Percentiles rank a stretch among this genome's conserved stretches.
These are phyloP conservation scores for Argyrosomus japonicus DNA, from an alignment of 2,113 vertebrate genomes.

Conservation along the genomic window DNA sequence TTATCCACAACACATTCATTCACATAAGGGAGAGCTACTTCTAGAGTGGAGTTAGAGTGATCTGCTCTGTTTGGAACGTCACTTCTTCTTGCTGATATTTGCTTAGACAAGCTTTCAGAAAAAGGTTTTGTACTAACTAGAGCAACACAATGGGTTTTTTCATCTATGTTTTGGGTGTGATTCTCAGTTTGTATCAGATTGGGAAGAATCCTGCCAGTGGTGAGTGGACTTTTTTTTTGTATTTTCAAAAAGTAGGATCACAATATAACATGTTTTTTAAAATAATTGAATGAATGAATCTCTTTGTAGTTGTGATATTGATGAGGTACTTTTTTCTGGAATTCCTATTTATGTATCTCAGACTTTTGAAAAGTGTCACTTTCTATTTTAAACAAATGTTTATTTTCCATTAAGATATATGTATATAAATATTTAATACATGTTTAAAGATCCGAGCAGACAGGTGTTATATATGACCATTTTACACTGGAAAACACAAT, in stretches of 20 bases:
- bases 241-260: neutral
- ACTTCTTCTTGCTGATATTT: constrained; percentile 50
- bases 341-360: neutral
- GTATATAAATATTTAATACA: neutral
- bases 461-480: neutral
- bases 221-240: constrained; percentile 68
- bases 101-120: constrained; percentile 34
- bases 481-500: neutral
- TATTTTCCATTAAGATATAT: neutral
- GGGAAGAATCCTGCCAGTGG: constrained; percentile 77
- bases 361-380: neutral
- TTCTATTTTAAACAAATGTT: neutral
- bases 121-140: constrained; percentile 28
- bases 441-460: neutral
- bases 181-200: constrained; percentile 76
- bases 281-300: neutral
- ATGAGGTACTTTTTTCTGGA: neutral
- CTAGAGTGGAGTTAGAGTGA: constrained; percentile 43
- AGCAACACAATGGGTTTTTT: constrained; percentile 73
- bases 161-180: constrained; percentile 61
- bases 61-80: constrained; percentile 43
- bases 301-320: neutral
- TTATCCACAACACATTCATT: constrained; percentile 85
- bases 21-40: constrained; percentile 78
- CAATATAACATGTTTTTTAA: neutral